Percentiles rank a stretch among this genome's conserved stretches.
Evolutionary conservation across 2,113 vertebrate species (phyloP).

Genomic region (Onychorhynchus coronatus): DNA sequence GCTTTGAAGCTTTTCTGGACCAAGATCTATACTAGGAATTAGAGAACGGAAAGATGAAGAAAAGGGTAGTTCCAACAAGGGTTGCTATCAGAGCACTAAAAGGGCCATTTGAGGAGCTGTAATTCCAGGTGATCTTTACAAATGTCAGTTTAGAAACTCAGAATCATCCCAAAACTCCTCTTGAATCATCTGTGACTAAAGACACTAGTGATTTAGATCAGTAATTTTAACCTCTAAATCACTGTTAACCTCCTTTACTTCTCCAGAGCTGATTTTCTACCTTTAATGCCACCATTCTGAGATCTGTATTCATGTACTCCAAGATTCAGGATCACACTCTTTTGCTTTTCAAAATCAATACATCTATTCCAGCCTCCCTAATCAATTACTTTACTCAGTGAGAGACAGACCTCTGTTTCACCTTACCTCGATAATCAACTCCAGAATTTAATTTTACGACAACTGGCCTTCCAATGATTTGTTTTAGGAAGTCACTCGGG

Average conservation of each 20-base stretch:
- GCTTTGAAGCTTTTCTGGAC: not conserved
- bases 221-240: not conserved
- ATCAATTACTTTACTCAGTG: not conserved
- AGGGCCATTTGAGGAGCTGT: not conserved
- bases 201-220: not conserved
- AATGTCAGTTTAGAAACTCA: not conserved
- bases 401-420: not conserved
- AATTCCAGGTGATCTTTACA: not conserved
- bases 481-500: constrained; percentile 97
- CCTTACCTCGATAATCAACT: constrained; percentile 96
- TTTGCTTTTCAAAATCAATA: not conserved
- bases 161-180: not conserved
- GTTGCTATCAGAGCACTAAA: not conserved
- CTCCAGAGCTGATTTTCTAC: not conserved
- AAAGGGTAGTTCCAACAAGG: not conserved
- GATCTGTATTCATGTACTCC: not conserved
- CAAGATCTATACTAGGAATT: not conserved
- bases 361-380: not conserved
- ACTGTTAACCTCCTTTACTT: not conserved
- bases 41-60: not conserved
- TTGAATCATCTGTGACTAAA: not conserved
- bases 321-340: not conserved
- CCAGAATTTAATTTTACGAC: constrained; percentile 98
- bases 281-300: not conserved
- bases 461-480: constrained; percentile 98